Base-by-base conservation (phyloP, 1,140 invertebrate genomes). In the Bombus turneri region DNA sequence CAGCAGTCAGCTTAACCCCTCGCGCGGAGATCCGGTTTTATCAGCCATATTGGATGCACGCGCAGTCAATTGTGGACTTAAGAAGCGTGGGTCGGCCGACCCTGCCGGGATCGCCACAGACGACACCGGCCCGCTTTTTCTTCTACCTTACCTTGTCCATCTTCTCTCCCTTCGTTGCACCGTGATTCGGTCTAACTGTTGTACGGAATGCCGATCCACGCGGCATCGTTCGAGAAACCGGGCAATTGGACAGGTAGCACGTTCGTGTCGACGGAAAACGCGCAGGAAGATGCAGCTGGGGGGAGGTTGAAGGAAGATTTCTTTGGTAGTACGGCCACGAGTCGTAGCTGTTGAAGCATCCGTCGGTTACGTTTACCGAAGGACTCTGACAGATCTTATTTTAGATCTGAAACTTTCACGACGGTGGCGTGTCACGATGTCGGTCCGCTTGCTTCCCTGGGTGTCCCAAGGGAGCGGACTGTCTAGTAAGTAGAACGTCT, bases 11-110 rank as follows among this genome's bases (percentile, higher is more conserved):
- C 85, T 75, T 62, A 81, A 85, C 82, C 88, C 81, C 79, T 81
- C 53, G 76, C 43, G 79, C 73, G 75, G 59, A 80, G 87, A 91
- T 91, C 91, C 88, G 91, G 91, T 91, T 91, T 91, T 90, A 91
- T 90, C 90, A 86, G 83, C 85, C 87, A 85, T 90, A 88, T 81
- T 84, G 87, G 85, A 87, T 82, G 74, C 88, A 82, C 71, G 76
- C 41, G 41, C 31, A 83, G 81, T 85, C 86, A 85, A 90, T 90
- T 82, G 79, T 64, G 72, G 37, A 68, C 75, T 83, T 74, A 84
- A 85, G 73, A 71, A 86, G 83, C 83, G 86, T 79, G 77, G 73
- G 80, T 83, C 64, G n/a, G 57, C 37, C 73, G 80, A 81, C 78
- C 85, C 73, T 69, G 86, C 86, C 77, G 73, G 18, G 88, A 89